Conservation (phyloP, 1,140 invertebrate genomes). For the Eupristina koningsbergeri region DNA sequence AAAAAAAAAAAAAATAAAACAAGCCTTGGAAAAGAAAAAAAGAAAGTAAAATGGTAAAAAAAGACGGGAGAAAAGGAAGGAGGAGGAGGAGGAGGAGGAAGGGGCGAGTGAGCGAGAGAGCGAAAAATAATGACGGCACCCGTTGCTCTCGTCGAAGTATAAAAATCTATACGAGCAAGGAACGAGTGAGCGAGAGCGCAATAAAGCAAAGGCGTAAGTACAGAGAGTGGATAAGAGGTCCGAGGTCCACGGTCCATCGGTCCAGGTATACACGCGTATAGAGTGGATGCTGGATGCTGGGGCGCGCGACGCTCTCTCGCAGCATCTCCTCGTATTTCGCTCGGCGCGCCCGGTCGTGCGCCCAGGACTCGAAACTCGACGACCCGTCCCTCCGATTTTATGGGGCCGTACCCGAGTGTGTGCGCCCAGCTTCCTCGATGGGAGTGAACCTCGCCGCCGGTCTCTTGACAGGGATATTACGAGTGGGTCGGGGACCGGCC, state of each 20-base stretch:
- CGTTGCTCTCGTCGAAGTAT: constrained; percentile 33
- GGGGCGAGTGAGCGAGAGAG: background rate
- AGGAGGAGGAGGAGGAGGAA: background rate
- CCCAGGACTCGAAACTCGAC: constrained; percentile 56
- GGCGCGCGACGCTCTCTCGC: too few species aligned
- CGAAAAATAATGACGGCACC: constrained; percentile 45
- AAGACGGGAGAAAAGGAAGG: too few species aligned
- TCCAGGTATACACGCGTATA: background rate
- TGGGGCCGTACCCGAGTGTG: constrained; percentile 54
- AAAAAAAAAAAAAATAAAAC: constrained; percentile 1
- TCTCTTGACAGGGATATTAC: constrained; percentile 70
- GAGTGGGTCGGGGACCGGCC: background rate
- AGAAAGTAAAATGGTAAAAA: too few species aligned
- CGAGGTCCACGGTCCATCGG: background rate
- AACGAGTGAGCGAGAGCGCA: constrained; percentile 40
- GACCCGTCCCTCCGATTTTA: constrained; percentile 66
- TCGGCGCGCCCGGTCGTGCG: constrained; percentile 51
- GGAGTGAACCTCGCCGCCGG: constrained; percentile 64
- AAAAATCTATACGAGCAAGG: constrained; percentile 53
- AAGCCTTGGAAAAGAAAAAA: background rate
- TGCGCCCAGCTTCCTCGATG: background rate
- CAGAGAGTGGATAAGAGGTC: constrained; percentile 45
- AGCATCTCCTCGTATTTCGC: constrained; percentile 34
- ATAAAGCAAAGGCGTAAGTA: constrained; percentile 53
- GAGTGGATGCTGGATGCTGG: constrained; percentile 30